Percentiles rank a stretch among this genome's conserved stretches.
These are phyloP conservation scores for Microtus ochrogaster DNA, from an alignment of 2,113 vertebrate species.

Conservation along the genomic window DNA sequence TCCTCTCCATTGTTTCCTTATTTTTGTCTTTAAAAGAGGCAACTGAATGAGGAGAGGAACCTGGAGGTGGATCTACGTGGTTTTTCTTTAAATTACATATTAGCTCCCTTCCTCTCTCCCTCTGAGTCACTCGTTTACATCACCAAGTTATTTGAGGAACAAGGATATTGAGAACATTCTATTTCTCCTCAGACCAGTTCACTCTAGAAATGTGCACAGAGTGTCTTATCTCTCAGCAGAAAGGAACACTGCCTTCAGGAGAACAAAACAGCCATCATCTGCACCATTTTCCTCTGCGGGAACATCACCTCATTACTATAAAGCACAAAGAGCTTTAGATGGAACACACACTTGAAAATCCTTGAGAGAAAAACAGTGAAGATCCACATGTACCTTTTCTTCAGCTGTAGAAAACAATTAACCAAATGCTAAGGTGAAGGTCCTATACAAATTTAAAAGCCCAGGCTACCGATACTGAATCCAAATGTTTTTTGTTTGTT, in stretches of 20 bases:
- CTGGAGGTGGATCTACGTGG: neutral
- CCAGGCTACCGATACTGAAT: neutral
- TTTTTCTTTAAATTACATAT: slow-evolving; percentile 29
- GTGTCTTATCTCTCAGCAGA: neutral
- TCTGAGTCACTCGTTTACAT: slow-evolving; percentile 57
- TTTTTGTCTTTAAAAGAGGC: neutral
- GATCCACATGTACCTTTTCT: neutral
- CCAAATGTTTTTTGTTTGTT: neutral
- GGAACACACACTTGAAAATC: neutral
- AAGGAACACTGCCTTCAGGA: slow-evolving; percentile 28
- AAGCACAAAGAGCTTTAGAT: neutral
- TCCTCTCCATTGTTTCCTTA: neutral
- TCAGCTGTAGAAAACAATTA: neutral
- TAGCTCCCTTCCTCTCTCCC: slow-evolving; percentile 26
- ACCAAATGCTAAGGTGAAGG: neutral
- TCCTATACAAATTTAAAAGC: neutral
- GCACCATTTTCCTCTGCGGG: slow-evolving; percentile 21
- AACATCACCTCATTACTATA: neutral
- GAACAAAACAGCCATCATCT: neutral
- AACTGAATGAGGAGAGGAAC: neutral
- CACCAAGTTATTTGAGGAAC: slow-evolving; percentile 50
- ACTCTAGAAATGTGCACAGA: neutral
- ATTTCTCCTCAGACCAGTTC: slow-evolving; percentile 49
- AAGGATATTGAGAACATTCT: slow-evolving; percentile 38
- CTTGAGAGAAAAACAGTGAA: neutral